A percentile compares a stretch with the other conserved stretches of the same genome.
phyloP scores from a whole-genome alignment of 53 echinoderm and acorn worm genomes.

The Echinometra lucunter region DNA sequence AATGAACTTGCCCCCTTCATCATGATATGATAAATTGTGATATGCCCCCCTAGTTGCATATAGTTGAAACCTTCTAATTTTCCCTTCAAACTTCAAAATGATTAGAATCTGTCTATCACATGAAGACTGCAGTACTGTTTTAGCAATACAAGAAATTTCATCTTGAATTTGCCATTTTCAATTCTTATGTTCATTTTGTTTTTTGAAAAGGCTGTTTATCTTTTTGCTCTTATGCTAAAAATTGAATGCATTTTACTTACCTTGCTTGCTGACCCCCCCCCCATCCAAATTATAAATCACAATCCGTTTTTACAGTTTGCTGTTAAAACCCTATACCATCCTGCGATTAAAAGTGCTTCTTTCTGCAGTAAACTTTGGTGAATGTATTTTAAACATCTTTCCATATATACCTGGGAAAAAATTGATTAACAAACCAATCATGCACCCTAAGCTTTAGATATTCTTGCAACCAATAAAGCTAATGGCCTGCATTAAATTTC shows the following conservation, averaged over 20 bases:
- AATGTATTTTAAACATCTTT: background rate
- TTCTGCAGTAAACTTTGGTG: background rate
- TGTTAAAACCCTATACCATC: background rate
- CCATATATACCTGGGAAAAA: background rate
- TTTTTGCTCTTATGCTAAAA: background rate
- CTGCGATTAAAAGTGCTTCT: background rate
- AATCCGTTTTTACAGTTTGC: background rate
- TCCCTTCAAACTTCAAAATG: background rate
- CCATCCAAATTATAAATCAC: background rate
- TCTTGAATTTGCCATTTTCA: background rate
- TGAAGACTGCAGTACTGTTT: background rate
- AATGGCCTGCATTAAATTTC: too few relatives aligned
- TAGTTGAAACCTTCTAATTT: background rate
- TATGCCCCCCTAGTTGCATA: background rate
- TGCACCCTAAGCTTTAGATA: background rate
- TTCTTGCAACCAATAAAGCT: background rate
- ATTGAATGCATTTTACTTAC: background rate
- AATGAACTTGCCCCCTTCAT: conserved; percentile 19
- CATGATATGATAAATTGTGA: background rate
- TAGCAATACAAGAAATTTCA: background rate
- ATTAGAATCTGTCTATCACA: background rate
- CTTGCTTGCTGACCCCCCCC: background rate
- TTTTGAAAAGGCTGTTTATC: background rate
- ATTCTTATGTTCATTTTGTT: background rate
- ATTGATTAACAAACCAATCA: background rate